Conservation (phyloP, 2,888 invertebrate species). For the Drosophila koepferae region DNA sequence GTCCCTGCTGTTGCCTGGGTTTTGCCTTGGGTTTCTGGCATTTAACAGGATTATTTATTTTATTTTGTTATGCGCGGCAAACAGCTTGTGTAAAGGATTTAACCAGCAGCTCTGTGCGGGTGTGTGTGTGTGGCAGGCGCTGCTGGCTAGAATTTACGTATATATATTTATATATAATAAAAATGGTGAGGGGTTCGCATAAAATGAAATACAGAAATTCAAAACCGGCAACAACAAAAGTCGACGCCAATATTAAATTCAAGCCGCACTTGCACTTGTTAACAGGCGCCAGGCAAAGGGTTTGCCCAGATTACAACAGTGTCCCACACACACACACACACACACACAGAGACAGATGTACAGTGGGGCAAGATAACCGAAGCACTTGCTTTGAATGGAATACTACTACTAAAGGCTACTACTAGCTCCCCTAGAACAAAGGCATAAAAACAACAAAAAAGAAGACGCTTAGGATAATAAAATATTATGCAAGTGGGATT, state of each 20-base stretch:
- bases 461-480: slow-evolving; percentile 61
- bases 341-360: background rate
- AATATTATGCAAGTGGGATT: slow-evolving; percentile 75
- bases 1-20: slow-evolving; percentile 34
- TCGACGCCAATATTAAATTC: slow-evolving; percentile 64
- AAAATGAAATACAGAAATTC: slow-evolving; percentile 72
- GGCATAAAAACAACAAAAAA: slow-evolving; percentile 10
- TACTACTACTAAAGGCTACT: slow-evolving; percentile 4
- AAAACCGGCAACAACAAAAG: slow-evolving; percentile 58
- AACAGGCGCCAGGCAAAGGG: slow-evolving; percentile 38
- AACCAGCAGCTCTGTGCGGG: slow-evolving; percentile 58
- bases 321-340: slow-evolving; percentile 23
- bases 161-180: background rate
- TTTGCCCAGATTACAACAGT: slow-evolving; percentile 44
- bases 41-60: slow-evolving; percentile 81
- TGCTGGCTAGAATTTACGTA: slow-evolving; percentile 10
- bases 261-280: slow-evolving; percentile 67
- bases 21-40: slow-evolving; percentile 60
- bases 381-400: slow-evolving; percentile 14
- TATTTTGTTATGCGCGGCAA: slow-evolving; percentile 80
- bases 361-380: slow-evolving; percentile 38
- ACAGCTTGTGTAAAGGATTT: slow-evolving; percentile 80
- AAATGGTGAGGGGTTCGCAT: slow-evolving; percentile 11
- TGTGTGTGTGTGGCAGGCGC: slow-evolving; percentile 28
- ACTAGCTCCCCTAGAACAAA: slow-evolving; percentile 29